Conservation (phyloP, 2,797 vertebrate genomes). For the Tamandua tetradactyla region DNA sequence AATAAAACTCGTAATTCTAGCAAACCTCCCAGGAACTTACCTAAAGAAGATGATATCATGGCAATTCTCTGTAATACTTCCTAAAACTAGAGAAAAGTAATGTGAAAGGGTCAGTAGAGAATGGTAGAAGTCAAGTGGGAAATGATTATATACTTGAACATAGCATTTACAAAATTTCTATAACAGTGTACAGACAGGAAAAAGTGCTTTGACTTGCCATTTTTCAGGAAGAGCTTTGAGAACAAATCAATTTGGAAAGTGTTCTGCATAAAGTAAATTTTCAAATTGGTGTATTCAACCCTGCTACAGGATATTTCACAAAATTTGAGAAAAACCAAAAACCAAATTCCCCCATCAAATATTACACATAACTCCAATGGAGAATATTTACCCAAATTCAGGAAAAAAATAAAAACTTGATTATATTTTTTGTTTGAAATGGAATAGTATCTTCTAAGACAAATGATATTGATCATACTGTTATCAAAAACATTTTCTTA, state of each 20-base stretch:
- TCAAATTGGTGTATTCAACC: not conserved
- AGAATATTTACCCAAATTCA: not conserved
- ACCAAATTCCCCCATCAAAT: not conserved
- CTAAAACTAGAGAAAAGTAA: not conserved
- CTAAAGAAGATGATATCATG: not conserved
- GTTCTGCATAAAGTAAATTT: not conserved
- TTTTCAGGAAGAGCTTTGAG: not conserved
- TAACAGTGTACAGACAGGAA: not conserved
- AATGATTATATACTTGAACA: not conserved
- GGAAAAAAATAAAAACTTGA: not conserved
- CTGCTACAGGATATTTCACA: not conserved
- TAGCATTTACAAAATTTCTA: not conserved
- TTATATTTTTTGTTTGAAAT: too few species aligned
- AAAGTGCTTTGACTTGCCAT: not conserved
- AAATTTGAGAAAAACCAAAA: not conserved
- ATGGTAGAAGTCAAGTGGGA: not conserved
- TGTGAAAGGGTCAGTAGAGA: not conserved
- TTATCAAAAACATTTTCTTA: not conserved
- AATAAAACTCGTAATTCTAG: too few species aligned
- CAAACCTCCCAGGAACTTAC: not conserved
- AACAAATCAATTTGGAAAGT: not conserved
- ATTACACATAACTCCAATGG: not conserved
- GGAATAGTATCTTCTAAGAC: not conserved
- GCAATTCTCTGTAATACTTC: not conserved
- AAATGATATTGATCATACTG: not conserved